Base-by-base conservation (phyloP, 2,797 vertebrate genomes). In the Typhlichthys subterraneus region DNA sequence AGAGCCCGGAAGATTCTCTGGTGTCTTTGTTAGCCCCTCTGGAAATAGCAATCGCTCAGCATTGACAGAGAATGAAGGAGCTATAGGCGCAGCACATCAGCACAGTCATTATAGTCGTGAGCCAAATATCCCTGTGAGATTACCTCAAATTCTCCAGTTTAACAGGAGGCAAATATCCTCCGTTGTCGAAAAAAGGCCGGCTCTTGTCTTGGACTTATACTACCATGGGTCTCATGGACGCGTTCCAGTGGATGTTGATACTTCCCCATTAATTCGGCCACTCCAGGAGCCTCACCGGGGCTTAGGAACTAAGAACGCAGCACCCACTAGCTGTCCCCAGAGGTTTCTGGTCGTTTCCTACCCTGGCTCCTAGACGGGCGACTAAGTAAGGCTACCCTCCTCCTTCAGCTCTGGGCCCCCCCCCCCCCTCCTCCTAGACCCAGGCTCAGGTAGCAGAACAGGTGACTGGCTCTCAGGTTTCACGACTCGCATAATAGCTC, bases 381-480 rank as follows among this genome's bases (percentile, higher is more conserved):
- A 69, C 63, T 61, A 57, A 59, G 33, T 3, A 12, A 54, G 49
- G 31, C 65, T 65, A 64, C 76, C 60, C 62, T 38, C 48, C 61
- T 14, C 12, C 64, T 61, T 53, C 65, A 48, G 45, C 69, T 69
- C 69, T 73, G 49, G 23, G 9, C n/a, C 11, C 19, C 47, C 47
- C 49, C 47, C 12, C 53, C 52, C 70, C 57, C 61, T 57, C 79
- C 82, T 45, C 82, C 14, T 33, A 76, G 65, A 67, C 64, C 66
- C 11, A 6, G 56, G 80, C 84, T 92, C 87, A 80, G 79, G 84
- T 89, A 85, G 82, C 86, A 81, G 82, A 84, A 80, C 89, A 87
- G 83, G 85, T 86, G 83, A 81, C 80, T 61, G 60, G 61, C 68
- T 87, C 86, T 92, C 90, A 81, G 64, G 79, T 92, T 93, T 89